phyloP scores from a whole-genome alignment of 2,888 invertebrate species.

The Trissolcus brochymenae region DNA sequence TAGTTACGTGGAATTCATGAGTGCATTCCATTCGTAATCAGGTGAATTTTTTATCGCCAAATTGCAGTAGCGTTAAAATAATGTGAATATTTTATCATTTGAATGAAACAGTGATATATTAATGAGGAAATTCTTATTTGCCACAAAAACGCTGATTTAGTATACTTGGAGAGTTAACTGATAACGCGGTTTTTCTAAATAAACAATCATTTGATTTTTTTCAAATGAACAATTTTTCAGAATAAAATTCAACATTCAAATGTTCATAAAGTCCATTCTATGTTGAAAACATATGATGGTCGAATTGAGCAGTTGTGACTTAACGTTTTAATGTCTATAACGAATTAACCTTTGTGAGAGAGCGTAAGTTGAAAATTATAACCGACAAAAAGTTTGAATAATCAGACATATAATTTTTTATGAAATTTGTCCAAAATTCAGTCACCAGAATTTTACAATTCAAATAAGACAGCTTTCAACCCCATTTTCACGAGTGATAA shows the following conservation, averaged over 20 bases:
- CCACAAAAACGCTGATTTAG: constrained; percentile 1
- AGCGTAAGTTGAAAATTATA: no score
- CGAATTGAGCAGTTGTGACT: no score
- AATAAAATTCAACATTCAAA: no score
- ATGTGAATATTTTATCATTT: constrained; percentile 29
- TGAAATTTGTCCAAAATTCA: constrained; percentile 6
- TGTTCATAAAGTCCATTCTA: no score
- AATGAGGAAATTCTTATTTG: constrained; percentile 7
- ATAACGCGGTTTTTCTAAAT: not conserved
- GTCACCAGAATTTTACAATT: constrained; percentile 10
- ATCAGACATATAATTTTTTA: constrained; percentile 16
- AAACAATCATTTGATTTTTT: no score
- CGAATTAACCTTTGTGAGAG: no score
- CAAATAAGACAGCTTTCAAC: constrained; percentile 18
- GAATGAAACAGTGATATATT: constrained; percentile 20
- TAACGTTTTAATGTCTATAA: no score
- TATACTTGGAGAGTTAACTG: no score
- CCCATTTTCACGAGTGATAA: constrained; percentile 9
- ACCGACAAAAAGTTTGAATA: no score
- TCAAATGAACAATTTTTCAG: no score
- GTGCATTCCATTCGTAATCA: no score
- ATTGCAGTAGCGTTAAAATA: constrained; percentile 12
- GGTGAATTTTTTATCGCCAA: constrained; percentile 2
- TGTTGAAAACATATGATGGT: no score
- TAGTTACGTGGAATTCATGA: not conserved